Evolutionary conservation across 2,888 invertebrate genomes (phyloP).

Genomic region (Schrankia costaestrigalis): DNA sequence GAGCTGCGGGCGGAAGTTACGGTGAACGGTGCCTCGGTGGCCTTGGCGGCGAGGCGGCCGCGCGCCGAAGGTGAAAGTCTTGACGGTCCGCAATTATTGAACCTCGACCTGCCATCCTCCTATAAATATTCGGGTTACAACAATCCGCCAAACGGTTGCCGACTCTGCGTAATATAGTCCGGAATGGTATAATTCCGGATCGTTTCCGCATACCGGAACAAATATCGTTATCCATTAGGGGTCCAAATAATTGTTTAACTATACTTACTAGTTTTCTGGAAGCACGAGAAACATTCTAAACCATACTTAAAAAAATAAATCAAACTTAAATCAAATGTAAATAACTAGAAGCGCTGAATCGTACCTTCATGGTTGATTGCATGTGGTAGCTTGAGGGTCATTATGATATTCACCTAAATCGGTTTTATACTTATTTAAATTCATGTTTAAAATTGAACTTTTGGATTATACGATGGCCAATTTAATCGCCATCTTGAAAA

Average conservation of each 20-base stretch:
- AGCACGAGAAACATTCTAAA: too few relatives aligned
- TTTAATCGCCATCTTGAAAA: too few relatives aligned
- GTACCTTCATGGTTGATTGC: constrained; percentile 71
- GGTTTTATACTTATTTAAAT: constrained; percentile 68
- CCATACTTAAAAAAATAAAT: too few relatives aligned
- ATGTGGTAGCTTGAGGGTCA: constrained; percentile 64
- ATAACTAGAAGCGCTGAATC: constrained; percentile 28
- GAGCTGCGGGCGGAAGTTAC: constrained; percentile 60
- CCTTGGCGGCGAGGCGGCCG: constrained; percentile 67
- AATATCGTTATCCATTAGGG: too few relatives aligned
- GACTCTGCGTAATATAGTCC: too few relatives aligned
- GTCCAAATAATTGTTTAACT: too few relatives aligned
- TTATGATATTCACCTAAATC: constrained; percentile 54
- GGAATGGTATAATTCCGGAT: constrained; percentile 29
- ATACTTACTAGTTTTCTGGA: too few relatives aligned
- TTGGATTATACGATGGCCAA: too few relatives aligned
- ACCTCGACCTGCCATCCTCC: constrained; percentile 72
- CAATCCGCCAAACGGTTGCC: constrained; percentile 31
- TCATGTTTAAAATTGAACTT: too few relatives aligned
- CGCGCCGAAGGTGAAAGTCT: constrained; percentile 79
- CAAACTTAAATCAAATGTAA: constrained; percentile 35
- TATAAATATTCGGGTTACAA: constrained; percentile 59
- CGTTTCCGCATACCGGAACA: constrained; percentile 49
- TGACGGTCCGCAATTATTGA: constrained; percentile 70
- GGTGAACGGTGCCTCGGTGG: constrained; percentile 66